Base-by-base conservation (phyloP, 2,797 vertebrate species). In the Syngnathus rostellatus region DNA sequence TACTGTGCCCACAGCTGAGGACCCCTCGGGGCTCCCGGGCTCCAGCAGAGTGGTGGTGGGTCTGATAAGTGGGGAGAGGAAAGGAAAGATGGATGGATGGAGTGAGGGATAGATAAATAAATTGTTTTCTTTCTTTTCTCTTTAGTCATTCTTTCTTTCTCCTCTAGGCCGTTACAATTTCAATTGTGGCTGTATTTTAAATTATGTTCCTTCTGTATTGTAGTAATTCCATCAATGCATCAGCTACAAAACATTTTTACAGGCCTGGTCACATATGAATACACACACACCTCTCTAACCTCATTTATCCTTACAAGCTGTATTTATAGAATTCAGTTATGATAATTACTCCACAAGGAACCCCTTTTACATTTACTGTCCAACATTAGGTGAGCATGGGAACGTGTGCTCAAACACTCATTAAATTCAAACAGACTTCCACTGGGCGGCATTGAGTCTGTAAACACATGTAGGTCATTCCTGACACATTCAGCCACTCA, bases 41-140 rank as follows among this genome's bases (percentile, higher is more conserved):
- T 98, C 94, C 87, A 99, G 81, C 78, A 94, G 89, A 68, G 94
- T 92, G 68, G 94, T 94, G 78, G 91, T 94, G 43, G 95, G 93
- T 80, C 97, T 97, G 74, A 59, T 6, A 64, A 66, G 39, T 6
- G 62, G 39, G 62, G 31, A 23, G 67, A 6, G 69, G 50, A 21
- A 6, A 40, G 14, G 10, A 46, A 46, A 6, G 50, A 31, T n/a
- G 11, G 31, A 31, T 4, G 31, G 31, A 31, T 31, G 31, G 31
- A 31, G 3, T 3, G 31, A 31, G 31, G 31, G 31, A 31, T 31
- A 4, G 31, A 31, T 31, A 4, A 31, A 31, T 31, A 31, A 23
- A 23, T 23, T 23, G 23, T 23, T 23, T 23, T 23, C 1, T 23
- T 23, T 23, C 25, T 31, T 31, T 31, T 31, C 31, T 31, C 3